Percentiles rank a stretch among this genome's conserved stretches.
These are phyloP conservation scores for Torymus tubicola DNA, from an alignment of 2,888 invertebrate genomes.

Conservation along the genomic window DNA sequence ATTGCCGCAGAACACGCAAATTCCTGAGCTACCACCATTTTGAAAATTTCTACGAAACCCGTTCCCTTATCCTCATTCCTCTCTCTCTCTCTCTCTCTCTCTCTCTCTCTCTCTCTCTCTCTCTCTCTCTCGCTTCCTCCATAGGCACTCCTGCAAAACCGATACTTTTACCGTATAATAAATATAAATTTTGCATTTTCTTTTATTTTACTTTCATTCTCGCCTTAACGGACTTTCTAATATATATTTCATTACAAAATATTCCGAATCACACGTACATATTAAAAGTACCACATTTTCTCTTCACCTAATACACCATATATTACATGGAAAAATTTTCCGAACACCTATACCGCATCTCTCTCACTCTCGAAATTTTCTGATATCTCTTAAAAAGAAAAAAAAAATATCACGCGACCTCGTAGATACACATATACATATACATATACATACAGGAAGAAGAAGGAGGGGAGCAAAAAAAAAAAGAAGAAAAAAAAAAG, in stretches of 20 bases:
- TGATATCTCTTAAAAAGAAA: neutral
- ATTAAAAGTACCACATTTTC: too few species aligned
- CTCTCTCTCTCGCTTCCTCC: neutral
- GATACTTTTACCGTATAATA: too few species aligned
- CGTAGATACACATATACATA: too few species aligned
- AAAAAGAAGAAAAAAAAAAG: neutral
- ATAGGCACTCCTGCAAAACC: neutral
- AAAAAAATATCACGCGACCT: neutral
- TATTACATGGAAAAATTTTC: neutral
- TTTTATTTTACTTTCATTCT: too few species aligned
- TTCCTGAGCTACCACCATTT: too few species aligned
- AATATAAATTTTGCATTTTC: too few species aligned
- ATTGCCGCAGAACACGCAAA: too few species aligned
- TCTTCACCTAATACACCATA: too few species aligned
- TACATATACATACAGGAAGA: too few species aligned
- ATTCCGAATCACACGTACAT: too few species aligned
- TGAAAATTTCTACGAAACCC: neutral
- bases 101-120: neutral
- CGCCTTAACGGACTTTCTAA: too few species aligned
- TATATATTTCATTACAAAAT: too few species aligned
- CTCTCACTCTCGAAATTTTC: neutral
- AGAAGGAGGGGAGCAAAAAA: neutral
- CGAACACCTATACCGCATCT: neutral
- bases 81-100: slow-evolving; percentile 1
- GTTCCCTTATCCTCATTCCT: neutral